Conservation (phyloP, 2,888 invertebrate species). For the Blera fallax region DNA sequence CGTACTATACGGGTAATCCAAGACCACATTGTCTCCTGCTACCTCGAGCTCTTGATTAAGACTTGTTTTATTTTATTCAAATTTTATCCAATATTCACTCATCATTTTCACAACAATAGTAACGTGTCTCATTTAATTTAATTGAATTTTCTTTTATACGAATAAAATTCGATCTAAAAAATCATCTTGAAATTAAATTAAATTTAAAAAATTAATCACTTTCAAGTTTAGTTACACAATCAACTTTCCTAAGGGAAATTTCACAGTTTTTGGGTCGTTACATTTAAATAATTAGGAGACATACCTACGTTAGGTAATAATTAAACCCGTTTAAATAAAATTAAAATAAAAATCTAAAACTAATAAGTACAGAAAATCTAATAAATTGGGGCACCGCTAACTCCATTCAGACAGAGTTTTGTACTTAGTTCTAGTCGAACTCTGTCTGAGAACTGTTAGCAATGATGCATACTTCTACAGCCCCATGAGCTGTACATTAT, state of each 20-base stretch:
- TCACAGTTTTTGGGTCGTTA: not conserved
- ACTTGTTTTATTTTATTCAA: not conserved
- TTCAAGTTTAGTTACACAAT: constrained; percentile 1
- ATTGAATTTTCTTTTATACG: not conserved
- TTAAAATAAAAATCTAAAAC: constrained; percentile 36
- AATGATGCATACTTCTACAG: constrained; percentile 13
- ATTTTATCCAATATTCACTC: constrained; percentile 37
- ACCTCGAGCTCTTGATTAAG: not conserved
- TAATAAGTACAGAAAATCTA: constrained; percentile 60
- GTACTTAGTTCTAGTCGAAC: constrained; percentile 78
- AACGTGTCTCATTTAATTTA: not conserved
- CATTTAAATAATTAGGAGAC: not conserved
- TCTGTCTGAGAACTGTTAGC: constrained; percentile 80
- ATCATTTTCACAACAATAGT: constrained; percentile 32
- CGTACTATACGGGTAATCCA: constrained; percentile 20
- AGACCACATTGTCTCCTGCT: not conserved
- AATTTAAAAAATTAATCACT: not conserved
- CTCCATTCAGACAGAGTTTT: constrained; percentile 81
- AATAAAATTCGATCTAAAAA: not conserved
- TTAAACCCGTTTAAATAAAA: constrained; percentile 33
- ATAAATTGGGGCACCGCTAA: constrained; percentile 73
- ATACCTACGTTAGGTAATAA: constrained; percentile 39
- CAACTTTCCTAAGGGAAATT: not conserved
- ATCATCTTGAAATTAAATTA: not conserved
- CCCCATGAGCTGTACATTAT: constrained; percentile 22